phyloP scores from a whole-genome alignment of 2,888 invertebrate genomes.

The Idaea aversata region DNA sequence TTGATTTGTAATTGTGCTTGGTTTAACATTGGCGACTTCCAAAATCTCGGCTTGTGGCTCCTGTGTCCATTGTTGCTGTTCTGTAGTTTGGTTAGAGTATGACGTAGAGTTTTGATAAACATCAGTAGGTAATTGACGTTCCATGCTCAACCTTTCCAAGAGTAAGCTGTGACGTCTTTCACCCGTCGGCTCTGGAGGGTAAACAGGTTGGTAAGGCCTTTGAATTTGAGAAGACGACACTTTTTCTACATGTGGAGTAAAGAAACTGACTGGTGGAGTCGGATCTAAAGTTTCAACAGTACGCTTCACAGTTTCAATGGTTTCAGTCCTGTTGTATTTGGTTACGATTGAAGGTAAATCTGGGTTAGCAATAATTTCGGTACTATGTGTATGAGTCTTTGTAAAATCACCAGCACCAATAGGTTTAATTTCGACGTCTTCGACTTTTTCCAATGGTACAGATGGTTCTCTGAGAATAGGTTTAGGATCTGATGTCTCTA shows the following conservation, averaged over 20 bases:
- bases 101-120: constrained; percentile 59
- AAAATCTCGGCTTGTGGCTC: constrained; percentile 72
- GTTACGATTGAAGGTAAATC: constrained; percentile 58
- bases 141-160: constrained; percentile 67
- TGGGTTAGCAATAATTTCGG: constrained; percentile 63
- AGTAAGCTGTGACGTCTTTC: constrained; percentile 71
- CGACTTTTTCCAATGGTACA: constrained; percentile 68
- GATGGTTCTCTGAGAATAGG: constrained; percentile 59
- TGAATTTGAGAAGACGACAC: constrained; percentile 55
- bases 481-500: constrained; percentile 21
- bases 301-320: constrained; percentile 69
- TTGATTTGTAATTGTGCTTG: constrained; percentile 67
- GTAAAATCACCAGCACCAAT: constrained; percentile 62
- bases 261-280: constrained; percentile 60
- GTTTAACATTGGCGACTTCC: constrained; percentile 69
- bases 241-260: constrained; percentile 59
- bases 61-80: constrained; percentile 59
- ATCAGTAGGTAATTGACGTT: constrained; percentile 67
- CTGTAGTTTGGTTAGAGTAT: constrained; percentile 50
- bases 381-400: constrained; percentile 59
- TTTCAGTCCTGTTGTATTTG: constrained; percentile 69
- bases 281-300: constrained; percentile 69
- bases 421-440: constrained; percentile 73
- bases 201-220: constrained; percentile 59
- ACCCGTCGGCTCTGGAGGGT: constrained; percentile 50